These are phyloP conservation scores for Premnoplex brunnescens DNA, from an alignment of 2,797 vertebrate genomes.

Conservation along the genomic window DNA sequence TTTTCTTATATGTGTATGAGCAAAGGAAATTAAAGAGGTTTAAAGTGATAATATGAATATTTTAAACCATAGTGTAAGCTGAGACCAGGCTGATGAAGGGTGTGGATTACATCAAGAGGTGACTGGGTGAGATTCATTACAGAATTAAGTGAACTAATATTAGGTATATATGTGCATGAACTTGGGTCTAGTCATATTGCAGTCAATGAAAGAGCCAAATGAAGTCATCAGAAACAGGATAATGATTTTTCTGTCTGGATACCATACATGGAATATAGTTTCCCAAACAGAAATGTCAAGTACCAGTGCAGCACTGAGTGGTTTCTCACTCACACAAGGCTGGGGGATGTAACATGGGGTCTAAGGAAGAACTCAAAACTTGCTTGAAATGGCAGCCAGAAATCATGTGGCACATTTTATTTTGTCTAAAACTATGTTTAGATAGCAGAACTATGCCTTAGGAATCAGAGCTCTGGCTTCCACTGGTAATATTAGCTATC, in stretches of 20 bases:
- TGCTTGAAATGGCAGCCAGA: background rate
- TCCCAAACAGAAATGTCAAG: background rate
- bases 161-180: background rate
- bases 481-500: background rate
- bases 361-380: background rate
- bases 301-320: background rate
- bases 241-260: background rate
- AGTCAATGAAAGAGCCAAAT: background rate
- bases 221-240: background rate
- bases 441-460: background rate
- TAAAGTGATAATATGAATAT: background rate
- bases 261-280: background rate
- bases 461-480: background rate
- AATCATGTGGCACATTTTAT: rapidly evolving
- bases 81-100: background rate
- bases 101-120: background rate
- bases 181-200: background rate
- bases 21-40: background rate
- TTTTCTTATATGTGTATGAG: background rate
- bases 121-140: background rate
- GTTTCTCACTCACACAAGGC: background rate
- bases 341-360: background rate
- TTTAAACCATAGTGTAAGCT: background rate
- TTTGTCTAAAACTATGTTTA: background rate
- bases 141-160: background rate